Evolutionary conservation across 2,888 invertebrate genomes (phyloP).

Genomic region (Yponomeuta plumbellus): DNA sequence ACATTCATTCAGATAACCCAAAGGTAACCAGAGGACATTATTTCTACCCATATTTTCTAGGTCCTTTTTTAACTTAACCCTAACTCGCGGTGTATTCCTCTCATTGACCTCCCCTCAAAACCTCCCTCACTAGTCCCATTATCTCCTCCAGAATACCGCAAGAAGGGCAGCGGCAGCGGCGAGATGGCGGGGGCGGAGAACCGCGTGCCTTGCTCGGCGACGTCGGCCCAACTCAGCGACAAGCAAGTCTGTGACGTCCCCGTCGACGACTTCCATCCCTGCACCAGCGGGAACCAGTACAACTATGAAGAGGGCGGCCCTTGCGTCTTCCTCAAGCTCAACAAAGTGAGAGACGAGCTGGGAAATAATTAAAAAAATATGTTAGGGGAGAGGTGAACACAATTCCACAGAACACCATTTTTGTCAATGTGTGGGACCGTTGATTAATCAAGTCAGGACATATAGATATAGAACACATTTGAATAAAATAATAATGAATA

Average conservation of each 20-base stretch:
- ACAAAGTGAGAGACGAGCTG: constrained; percentile 80
- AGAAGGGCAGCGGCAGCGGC: constrained; percentile 64
- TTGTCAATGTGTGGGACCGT: too few species aligned
- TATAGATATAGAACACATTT: too few species aligned
- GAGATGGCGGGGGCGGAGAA: constrained; percentile 73
- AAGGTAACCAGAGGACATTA: too few species aligned
- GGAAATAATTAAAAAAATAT: neutral
- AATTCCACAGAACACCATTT: too few species aligned
- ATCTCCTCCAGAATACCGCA: constrained; percentile 55
- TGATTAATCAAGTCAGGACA: too few species aligned
- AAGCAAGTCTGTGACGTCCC: constrained; percentile 91
- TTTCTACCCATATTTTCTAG: too few species aligned
- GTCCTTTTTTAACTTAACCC: too few species aligned
- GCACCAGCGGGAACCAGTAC: constrained; percentile 86
- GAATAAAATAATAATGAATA: too few species aligned
- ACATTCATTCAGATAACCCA: too few species aligned
- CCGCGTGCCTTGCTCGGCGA: constrained; percentile 80
- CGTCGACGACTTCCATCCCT: constrained; percentile 83
- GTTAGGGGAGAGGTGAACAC: too few species aligned
- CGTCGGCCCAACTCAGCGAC: constrained; percentile 74
- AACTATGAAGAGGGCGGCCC: constrained; percentile 92
- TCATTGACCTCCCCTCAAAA: neutral
- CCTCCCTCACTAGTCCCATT: neutral
- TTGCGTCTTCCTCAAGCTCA: constrained; percentile 97
- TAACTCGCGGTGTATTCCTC: too few species aligned